Base-by-base conservation (phyloP, 2,113 vertebrate species). In the Rallus limicola region DNA sequence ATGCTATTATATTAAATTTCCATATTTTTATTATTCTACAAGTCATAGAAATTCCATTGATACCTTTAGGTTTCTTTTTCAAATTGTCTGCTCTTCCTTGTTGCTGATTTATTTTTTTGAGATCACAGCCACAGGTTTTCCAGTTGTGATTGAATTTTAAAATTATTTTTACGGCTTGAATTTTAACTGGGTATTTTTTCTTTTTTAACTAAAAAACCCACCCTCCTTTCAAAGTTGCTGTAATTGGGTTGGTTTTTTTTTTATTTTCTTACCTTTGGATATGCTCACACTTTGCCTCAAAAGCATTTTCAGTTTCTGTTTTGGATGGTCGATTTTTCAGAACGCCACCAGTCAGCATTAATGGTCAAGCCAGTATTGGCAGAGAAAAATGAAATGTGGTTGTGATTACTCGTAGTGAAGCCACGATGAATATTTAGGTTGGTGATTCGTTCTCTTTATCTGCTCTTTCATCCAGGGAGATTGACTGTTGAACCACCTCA, bases 381-480 rank as follows among this genome's bases (percentile, higher is more conserved):
- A 78, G 79, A 84, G 60, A 52, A 77, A 50, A 90, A 81, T 84
- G 64, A 93, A 92, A 64, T 78, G 68, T 60, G 52, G 21, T 50
- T 1, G 0, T 26, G 72, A 46, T 59, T 50, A 28, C 46, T 31
- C 4, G 64, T 31, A 59, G 46, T 23, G 80, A 93, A 81, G 62
- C 33, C 38, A 26, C 53, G 38, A 78, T 86, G 86, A 92, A 86
- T 94, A 95, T 84, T 88, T 92, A 91, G 77, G 60, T 86, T 70
- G 38, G n/a, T 60, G 76, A 83, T 84, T 90, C 0, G 0, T 60
- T 86, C 52, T 86, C 31, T 90, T 74, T 67, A 48, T 74, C 55
- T 91, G 0, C 72, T 60, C 67, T 88, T 95, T 91, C 33, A 68
- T 78, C 69, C 24, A 34, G 36, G 19, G 53, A 82, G 69, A 86